phyloP scores from a whole-genome alignment of 2,113 vertebrate species.

The Aythya baeri region DNA sequence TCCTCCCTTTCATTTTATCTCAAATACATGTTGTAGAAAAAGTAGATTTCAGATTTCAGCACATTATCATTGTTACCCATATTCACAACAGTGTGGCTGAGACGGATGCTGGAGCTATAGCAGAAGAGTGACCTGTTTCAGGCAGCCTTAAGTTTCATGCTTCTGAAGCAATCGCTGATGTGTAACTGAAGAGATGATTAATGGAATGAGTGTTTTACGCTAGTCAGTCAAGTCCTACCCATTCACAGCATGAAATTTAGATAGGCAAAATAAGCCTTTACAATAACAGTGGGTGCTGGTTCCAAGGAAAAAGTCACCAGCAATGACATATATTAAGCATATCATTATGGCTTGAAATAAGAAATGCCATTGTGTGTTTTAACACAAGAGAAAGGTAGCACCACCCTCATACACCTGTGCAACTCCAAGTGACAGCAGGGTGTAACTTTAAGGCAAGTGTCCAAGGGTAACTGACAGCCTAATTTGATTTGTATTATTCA shows the following conservation, averaged over 20 bases:
- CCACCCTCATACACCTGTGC: neutral
- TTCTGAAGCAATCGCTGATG: neutral
- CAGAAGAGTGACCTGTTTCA: neutral
- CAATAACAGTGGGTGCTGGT: neutral
- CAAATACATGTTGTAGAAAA: neutral
- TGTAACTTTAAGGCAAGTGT: neutral
- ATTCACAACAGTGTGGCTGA: neutral
- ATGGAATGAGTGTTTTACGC: neutral
- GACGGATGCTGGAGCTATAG: neutral
- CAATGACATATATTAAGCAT: neutral
- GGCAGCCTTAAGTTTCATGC: neutral
- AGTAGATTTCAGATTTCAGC: neutral
- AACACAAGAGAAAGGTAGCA: neutral
- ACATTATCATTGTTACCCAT: neutral
- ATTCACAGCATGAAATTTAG: neutral
- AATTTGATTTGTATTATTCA: constrained; percentile 14
- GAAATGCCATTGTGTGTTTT: neutral
- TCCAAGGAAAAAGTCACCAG: neutral
- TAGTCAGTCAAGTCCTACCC: neutral
- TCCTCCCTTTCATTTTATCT: too few relatives aligned
- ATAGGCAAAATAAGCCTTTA: neutral
- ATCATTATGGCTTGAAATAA: neutral
- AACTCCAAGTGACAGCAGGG: neutral
- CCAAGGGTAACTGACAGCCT: constrained; percentile 15
- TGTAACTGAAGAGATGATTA: neutral